These are phyloP conservation scores for Nasonia giraulti DNA, from an alignment of 1,140 invertebrate species.

Conservation along the genomic window DNA sequence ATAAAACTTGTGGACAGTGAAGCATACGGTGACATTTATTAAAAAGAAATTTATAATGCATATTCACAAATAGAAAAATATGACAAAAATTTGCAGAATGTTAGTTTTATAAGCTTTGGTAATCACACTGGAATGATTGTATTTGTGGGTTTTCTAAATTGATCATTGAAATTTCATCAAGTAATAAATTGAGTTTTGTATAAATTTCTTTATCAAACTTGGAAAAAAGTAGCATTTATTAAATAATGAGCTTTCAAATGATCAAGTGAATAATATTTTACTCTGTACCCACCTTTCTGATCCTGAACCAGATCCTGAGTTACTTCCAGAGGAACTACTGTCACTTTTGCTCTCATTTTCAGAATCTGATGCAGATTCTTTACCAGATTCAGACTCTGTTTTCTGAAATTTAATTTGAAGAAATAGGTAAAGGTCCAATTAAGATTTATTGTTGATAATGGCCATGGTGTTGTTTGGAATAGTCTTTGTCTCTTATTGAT, in stretches of 20 bases:
- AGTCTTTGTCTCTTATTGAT: conserved; percentile 23
- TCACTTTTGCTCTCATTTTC: conserved; percentile 79
- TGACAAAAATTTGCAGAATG: conserved; percentile 8
- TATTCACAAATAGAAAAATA: conserved; percentile 16
- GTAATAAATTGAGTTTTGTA: not conserved
- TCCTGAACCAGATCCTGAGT: conserved; percentile 76
- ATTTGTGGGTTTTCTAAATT: not conserved
- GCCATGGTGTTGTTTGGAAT: conserved; percentile 64
- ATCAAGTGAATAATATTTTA: conserved; percentile 6
- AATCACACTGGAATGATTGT: conserved; percentile 35
- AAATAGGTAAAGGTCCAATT: not conserved
- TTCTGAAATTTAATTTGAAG: conserved; percentile 74
- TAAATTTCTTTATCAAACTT: not conserved
- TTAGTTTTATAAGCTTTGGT: conserved; percentile 41
- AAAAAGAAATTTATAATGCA: conserved; percentile 13
- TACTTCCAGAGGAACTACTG: conserved; percentile 77
- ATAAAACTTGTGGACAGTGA: conserved; percentile 11
- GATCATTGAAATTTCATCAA: conserved; percentile 11
- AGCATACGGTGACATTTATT: conserved; percentile 19
- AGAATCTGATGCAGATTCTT: conserved; percentile 80
- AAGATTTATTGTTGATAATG: conserved; percentile 29
- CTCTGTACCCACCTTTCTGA: conserved; percentile 76
- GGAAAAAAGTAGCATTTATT: not conserved
- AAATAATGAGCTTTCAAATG: not conserved
- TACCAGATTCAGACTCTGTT: conserved; percentile 78